Percentiles rank a stretch among this genome's conserved stretches.
Conservation (phyloP, 1,140 invertebrate species). For the Helicoverpa zea region DNA sequence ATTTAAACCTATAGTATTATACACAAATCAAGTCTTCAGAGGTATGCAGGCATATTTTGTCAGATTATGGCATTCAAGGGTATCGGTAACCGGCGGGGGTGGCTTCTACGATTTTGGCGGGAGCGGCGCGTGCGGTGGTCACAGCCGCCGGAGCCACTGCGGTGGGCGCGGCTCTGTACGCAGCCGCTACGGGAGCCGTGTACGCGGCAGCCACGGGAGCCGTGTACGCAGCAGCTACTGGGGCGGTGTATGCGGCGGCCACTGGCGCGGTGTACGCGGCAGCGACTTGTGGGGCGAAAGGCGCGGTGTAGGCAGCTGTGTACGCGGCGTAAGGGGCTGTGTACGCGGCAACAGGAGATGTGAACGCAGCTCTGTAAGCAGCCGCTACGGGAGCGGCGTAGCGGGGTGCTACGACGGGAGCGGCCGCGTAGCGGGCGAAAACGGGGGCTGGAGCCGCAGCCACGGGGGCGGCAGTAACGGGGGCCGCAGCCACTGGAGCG, state of each 20-base stretch:
- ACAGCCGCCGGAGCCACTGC: slow-evolving; percentile 11
- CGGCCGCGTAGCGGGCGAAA: slow-evolving; percentile 44
- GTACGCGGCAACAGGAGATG: slow-evolving; percentile 15
- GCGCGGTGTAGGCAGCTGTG: slow-evolving; percentile 49
- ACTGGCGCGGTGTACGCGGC: slow-evolving; percentile 46
- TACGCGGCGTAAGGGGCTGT: not conserved
- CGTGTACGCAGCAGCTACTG: not conserved
- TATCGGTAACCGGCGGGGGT: slow-evolving; percentile 36
- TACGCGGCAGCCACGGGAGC: slow-evolving; percentile 44
- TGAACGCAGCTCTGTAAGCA: slow-evolving; percentile 33
- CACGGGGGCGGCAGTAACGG: slow-evolving; percentile 9
- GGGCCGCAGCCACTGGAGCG: not conserved
- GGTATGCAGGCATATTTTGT: slow-evolving; percentile 23
- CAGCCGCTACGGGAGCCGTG: slow-evolving; percentile 48
- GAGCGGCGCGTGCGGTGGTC: slow-evolving; percentile 31
- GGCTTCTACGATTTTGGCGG: slow-evolving; percentile 35
- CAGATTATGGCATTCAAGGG: slow-evolving; percentile 43
- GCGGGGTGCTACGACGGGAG: slow-evolving; percentile 51
- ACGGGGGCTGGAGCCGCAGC: slow-evolving; percentile 31
- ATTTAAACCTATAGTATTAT: slow-evolving; percentile 25
- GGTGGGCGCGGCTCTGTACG: slow-evolving; percentile 39
- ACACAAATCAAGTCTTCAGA: slow-evolving; percentile 44
- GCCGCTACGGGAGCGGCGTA: slow-evolving; percentile 56
- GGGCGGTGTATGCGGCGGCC: not conserved
- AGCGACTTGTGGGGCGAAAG: slow-evolving; percentile 13